These are phyloP conservation scores for Melinaea marsaeus DNA, from an alignment of 2,888 invertebrate genomes.

Conservation along the genomic window DNA sequence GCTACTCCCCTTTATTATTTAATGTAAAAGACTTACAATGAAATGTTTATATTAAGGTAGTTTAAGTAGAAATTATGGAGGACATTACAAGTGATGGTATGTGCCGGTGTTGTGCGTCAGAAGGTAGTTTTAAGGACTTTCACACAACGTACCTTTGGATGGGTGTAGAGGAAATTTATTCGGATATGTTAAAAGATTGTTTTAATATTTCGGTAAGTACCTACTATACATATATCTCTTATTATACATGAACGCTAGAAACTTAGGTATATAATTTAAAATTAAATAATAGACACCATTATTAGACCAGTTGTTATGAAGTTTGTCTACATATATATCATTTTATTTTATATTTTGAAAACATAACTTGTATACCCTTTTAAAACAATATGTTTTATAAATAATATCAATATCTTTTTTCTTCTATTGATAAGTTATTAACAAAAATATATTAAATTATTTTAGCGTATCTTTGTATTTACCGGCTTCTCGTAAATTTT, in stretches of 20 bases:
- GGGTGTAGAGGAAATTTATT: constrained; percentile 67
- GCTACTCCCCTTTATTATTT: constrained; percentile 33
- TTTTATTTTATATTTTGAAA: neutral
- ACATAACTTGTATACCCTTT: neutral
- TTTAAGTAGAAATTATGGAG: constrained; percentile 52
- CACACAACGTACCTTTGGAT: constrained; percentile 63
- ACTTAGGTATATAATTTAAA: neutral
- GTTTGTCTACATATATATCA: neutral
- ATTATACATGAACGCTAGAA: neutral
- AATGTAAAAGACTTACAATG: constrained; percentile 29
- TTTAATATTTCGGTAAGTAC: constrained; percentile 65
- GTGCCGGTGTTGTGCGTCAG: constrained; percentile 70
- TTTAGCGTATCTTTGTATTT: neutral
- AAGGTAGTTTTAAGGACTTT: constrained; percentile 66
- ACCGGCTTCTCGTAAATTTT: too few relatives aligned
- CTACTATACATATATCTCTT: neutral
- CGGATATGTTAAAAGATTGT: constrained; percentile 67
- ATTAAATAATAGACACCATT: neutral
- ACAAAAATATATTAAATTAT: neutral
- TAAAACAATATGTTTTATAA: neutral
- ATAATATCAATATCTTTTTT: neutral
- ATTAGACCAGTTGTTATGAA: too few relatives aligned
- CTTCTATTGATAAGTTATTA: neutral
- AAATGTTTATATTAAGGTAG: constrained; percentile 41
- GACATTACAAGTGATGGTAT: constrained; percentile 49